Evolutionary conservation across 2,113 vertebrate species (phyloP), one percentile per base, ranked within the genome.

Genomic region (Oreochromis tanganicae): DNA sequence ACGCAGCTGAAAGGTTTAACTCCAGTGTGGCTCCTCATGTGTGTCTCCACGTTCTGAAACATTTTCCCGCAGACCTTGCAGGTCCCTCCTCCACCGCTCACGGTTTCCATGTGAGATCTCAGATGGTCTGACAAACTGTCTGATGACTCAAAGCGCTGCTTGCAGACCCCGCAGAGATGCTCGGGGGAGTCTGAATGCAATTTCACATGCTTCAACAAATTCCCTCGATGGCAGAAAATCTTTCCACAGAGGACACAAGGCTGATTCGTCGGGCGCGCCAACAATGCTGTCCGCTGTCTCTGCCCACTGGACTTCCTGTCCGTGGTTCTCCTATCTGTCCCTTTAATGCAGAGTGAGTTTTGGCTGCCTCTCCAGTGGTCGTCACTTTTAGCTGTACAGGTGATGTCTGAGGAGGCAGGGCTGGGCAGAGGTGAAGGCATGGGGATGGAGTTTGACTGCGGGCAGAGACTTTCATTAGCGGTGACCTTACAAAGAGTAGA

Each of bases 21-120:
- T 24, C 93, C 91, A 1, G 91, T 92, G 79, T 94, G 93, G n/a
- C 91, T 90, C 34, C 93, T 82, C 88, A 89, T 86, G 81, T 94
- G 93, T 1, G 91, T 89, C 78, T 91, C 85, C 79, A 92, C 88
- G 83, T 94, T 92, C 59, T 89, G 91, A 55, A 94, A 92, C 0
- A 21, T 86, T 55, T 84, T 91, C 6, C 90, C 36, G 1, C 93
- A 94, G 36, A 94, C 36, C 1, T 27, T 2, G 6, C 91, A 92
- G 1, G 63, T 83, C 8, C 90, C 54, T 2, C 59, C 21, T 0
- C 48, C 5, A 5, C 50, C 4, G 4, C n/a, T 6, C 24, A 50
- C 1, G 3, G 52, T 13, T 21, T 88, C 87, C 83, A 75, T 88
- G 73, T 92, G 90, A 13, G 87, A 81, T 2, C 41, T 57, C 7